Base-by-base conservation (phyloP, 2,888 invertebrate genomes). In the Caenorhabditis virilis region DNA sequence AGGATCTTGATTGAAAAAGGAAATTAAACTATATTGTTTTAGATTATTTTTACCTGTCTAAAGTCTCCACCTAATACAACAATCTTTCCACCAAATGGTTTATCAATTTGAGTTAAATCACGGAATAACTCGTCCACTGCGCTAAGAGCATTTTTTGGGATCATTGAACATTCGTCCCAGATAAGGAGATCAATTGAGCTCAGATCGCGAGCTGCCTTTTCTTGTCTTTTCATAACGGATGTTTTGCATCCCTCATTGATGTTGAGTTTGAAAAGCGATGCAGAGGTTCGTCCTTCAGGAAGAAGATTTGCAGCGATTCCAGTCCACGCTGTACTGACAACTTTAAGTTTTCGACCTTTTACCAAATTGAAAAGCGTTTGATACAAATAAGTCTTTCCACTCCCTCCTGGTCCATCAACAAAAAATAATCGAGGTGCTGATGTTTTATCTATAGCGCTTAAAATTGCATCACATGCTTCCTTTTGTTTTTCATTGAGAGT, bases 381-480 rank as follows among this genome's bases (percentile, higher is more conserved):
- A 42, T 85, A 82, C 1, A 85, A 55, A 58, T 74, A 85, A 2
- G 84, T 85, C 74, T 85, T 85, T 2, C 84, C 85, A 20, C 83
- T 82, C 16, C 85, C 85, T 5, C 84, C 84, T 1, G 85, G 83
- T 15, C 83, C 85, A 72, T 85, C 84, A 7, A 84, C 50, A 62
- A 84, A 83, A 41, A 81, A 71, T 35, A 60, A 57, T 26, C 46
- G 26, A n/a, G n/a, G n/a, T n/a, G n/a, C n/a, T 6, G 47, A 43
- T 7, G 18, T 4, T 33, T 25, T 18, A 25, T 26, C 25, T 16
- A 45, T 2, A 13, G 45, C 43, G 11, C 20, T 18, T 2, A 52
- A 23, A 42, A 48, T 26, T 0, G 48, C 25, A 22, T 50, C 46
- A 20, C 33, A 49, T n/a, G 25, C 53, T 0, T 1, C 15, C 42